Percentiles rank a stretch among this genome's conserved stretches.
phyloP scores from a whole-genome alignment of 2,113 vertebrate genomes.

The Physeter macrocephalus region DNA sequence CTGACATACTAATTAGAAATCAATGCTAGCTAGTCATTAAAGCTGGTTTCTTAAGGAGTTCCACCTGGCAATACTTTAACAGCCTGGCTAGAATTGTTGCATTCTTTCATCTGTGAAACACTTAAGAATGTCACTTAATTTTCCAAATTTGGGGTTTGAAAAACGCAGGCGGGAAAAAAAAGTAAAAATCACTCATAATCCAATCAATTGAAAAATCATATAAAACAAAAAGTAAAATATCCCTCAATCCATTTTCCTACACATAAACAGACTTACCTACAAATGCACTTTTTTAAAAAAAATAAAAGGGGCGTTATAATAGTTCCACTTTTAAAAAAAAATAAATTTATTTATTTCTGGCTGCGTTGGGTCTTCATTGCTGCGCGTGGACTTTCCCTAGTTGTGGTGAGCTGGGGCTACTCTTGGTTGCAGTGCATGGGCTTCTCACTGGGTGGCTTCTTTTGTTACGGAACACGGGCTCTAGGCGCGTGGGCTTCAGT shows the following conservation, averaged over 20 bases:
- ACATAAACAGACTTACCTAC: neutral
- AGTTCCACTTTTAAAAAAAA: neutral
- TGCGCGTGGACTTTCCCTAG: too few species aligned
- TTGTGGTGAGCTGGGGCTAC: too few species aligned
- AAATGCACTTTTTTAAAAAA: neutral
- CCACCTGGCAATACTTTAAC: neutral
- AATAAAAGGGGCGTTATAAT: neutral
- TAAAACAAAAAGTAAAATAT: neutral
- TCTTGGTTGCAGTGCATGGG: too few species aligned
- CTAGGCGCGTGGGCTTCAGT: too few species aligned
- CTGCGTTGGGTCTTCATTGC: too few species aligned
- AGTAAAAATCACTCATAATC: neutral
- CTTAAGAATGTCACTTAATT: neutral
- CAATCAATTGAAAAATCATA: neutral
- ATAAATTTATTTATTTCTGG: too few species aligned
- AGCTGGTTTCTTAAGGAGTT: neutral
- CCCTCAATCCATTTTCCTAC: neutral
- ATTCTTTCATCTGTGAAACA: neutral
- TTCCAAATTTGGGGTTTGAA: neutral
- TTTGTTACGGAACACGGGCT: too few species aligned
- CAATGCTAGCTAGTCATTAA: slow-evolving; percentile 13
- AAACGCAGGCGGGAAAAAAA: neutral
- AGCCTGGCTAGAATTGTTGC: neutral
- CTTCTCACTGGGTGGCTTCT: too few species aligned
- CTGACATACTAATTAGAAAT: neutral